Percentiles rank a stretch among this genome's conserved stretches.
Conservation (phyloP, 2,888 invertebrate genomes). For the Spilosoma lubricipeda region DNA sequence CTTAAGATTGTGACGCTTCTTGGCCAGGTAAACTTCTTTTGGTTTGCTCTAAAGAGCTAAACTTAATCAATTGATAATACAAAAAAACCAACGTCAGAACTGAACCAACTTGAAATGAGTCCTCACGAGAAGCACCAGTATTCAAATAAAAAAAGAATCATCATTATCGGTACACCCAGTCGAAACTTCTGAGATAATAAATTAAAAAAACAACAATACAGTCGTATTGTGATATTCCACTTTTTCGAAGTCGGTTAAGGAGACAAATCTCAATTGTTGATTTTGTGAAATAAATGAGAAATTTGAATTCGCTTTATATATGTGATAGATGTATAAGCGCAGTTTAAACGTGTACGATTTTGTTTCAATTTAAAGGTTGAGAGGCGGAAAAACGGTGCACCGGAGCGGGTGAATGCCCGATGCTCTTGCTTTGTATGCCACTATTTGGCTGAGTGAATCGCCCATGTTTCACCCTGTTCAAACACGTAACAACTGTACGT, state of each 20-base stretch:
- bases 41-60: not conserved
- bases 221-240: too few relatives aligned
- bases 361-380: constrained; percentile 79
- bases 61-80: too few relatives aligned
- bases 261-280: too few relatives aligned
- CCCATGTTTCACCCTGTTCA: constrained; percentile 50
- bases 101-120: too few relatives aligned
- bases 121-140: too few relatives aligned
- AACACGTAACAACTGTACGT: constrained; percentile 55
- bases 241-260: too few relatives aligned
- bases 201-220: too few relatives aligned
- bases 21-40: not conserved
- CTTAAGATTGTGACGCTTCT: not conserved
- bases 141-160: too few relatives aligned
- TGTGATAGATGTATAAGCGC: constrained; percentile 44
- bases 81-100: too few relatives aligned
- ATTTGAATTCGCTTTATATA: constrained; percentile 23
- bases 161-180: too few relatives aligned
- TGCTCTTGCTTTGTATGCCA: constrained; percentile 74
- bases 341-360: constrained; percentile 68
- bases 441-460: constrained; percentile 72
- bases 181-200: too few relatives aligned
- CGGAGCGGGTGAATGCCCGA: constrained; percentile 70
- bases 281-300: constrained; percentile 9
- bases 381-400: constrained; percentile 74